Evolutionary conservation across 1,140 invertebrate genomes (phyloP), one percentile per base, ranked within the genome.

Genomic region (Hestina assimilis): DNA sequence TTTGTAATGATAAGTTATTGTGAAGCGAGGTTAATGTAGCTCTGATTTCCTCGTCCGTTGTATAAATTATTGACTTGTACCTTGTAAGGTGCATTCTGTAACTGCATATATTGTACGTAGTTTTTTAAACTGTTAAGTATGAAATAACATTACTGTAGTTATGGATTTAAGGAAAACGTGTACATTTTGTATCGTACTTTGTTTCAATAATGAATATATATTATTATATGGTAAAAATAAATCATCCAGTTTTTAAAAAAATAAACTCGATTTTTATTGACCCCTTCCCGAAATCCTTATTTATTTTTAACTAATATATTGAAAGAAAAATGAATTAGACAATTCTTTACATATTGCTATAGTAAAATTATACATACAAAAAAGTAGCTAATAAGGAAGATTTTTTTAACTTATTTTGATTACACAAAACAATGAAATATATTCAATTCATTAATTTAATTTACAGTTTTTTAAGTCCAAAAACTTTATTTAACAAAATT

Each of bases 151-250:
- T 78, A 81, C 71, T 75, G 76, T 87, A 85, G 82, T 78, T 80
- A 80, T 76, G 64, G 60, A 72, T 69, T 69, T 83, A 83, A 83
- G 77, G 71, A 69, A 70, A 83, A 75, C 73, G 70, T 88, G 83
- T 88, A 88, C 71, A 88, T 88, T 88, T 88, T 88, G 80, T 86
- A 88, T 78, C 71, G 80, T 86, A 83, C 73, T 88, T 86, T 86
- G 83, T 88, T 87, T 85, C 77, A 81, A 86, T 79, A 86, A 87
- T 84, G 77, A 83, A 84, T 85, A 88, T 88, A 86, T 86, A 86
- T 87, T 86, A 88, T 87, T 83, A 84, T 83, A 83, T 84, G 79
- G 79, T 87, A 86, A 77, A 82, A 83, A 83, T 85, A 84, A 87
- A 87, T 84, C 77, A 85, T 87, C 81, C 82, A 86, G 84, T 87